These are phyloP conservation scores for Fratercula arctica DNA, from an alignment of 2,797 vertebrate species.

Conservation along the genomic window DNA sequence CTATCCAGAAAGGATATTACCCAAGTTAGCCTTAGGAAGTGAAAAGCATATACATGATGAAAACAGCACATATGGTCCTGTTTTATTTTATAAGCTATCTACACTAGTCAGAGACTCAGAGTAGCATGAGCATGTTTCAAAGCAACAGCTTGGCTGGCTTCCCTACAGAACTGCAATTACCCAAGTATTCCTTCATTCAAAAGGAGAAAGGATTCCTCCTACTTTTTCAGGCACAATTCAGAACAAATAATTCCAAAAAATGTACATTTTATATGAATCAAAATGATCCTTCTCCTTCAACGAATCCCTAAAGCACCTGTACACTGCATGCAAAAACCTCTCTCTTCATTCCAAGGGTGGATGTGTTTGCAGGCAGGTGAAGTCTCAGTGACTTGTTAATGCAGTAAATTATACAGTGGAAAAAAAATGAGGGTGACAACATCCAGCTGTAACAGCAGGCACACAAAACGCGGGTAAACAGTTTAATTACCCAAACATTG, in stretches of 20 bases:
- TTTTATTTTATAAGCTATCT: neutral
- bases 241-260: neutral
- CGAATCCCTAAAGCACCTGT: neutral
- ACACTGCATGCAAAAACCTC: neutral
- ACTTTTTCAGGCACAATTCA: neutral
- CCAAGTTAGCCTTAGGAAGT: neutral
- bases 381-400: neutral
- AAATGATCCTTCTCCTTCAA: neutral
- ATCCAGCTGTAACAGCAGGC: constrained; percentile 23
- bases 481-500: constrained; percentile 26
- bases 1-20: neutral
- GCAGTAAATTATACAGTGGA: neutral
- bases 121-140: neutral
- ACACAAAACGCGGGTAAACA: constrained; percentile 14
- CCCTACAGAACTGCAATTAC: neutral
- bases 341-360: neutral
- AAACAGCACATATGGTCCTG: neutral
- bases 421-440: neutral
- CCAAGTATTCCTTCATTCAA: neutral
- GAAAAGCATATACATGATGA: neutral
- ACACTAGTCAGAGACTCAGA: neutral
- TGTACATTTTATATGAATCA: neutral
- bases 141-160: neutral
- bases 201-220: neutral
- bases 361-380: neutral